Percentiles rank a stretch among this genome's conserved stretches.
phyloP scores from a whole-genome alignment of 2,888 invertebrate genomes.

The Apotomis capreana region DNA sequence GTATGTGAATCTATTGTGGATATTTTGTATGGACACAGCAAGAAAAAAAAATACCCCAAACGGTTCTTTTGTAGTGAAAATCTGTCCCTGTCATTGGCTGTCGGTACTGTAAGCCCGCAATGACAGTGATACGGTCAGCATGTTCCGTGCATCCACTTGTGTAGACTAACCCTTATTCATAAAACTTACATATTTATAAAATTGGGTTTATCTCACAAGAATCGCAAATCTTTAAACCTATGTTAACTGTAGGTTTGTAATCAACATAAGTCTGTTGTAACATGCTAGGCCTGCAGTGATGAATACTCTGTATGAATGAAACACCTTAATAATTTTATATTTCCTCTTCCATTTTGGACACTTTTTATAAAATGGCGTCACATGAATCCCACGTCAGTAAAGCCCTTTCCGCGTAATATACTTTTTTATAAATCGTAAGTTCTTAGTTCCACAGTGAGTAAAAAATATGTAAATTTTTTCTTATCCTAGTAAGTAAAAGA shows the following conservation, averaged over 20 bases:
- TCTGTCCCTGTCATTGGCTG: not conserved
- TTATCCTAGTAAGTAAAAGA: constrained; percentile 83
- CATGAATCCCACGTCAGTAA: constrained; percentile 53
- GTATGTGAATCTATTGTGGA: not conserved
- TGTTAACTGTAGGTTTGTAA: not conserved
- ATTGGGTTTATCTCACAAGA: not conserved
- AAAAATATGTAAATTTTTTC: constrained; percentile 80
- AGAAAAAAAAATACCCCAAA: not conserved
- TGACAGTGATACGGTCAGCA: not conserved
- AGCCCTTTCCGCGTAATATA: constrained; percentile 63
- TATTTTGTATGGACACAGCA: not conserved
- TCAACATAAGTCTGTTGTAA: not conserved
- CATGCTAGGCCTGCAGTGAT: not conserved
- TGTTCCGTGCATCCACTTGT: not conserved
- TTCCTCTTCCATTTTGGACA: constrained; percentile 21
- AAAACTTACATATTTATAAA: not conserved
- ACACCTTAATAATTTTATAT: constrained; percentile 2
- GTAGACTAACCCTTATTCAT: not conserved
- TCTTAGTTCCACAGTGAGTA: constrained; percentile 80
- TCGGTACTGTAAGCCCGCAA: not conserved
- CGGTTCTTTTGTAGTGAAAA: not conserved
- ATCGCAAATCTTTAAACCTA: not conserved
- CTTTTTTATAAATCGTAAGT: constrained; percentile 74
- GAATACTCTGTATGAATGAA: not conserved
- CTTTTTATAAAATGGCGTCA: constrained; percentile 13